A percentile compares a stretch with the other conserved stretches of the same genome.
Evolutionary conservation across 2,797 vertebrate genomes (phyloP).

Genomic region (Rhinophrynus dorsalis): DNA sequence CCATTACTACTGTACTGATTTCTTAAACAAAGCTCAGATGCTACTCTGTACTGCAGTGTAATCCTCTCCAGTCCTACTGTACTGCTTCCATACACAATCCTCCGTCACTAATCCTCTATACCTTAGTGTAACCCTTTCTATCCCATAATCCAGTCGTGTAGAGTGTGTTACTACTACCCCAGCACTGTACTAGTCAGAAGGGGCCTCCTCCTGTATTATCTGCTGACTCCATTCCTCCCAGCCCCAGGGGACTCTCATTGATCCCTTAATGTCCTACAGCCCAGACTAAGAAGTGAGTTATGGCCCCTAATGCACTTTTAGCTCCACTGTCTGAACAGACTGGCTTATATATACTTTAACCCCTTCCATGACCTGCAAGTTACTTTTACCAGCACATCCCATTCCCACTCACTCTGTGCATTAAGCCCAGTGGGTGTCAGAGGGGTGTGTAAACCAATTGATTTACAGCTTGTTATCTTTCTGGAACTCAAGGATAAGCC

Average conservation of each 20-base stretch:
- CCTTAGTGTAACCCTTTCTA: too few relatives aligned
- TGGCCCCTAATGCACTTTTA: slow-evolving; percentile 44
- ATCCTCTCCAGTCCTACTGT: neutral
- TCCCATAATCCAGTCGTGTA: too few relatives aligned
- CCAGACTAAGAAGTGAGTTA: slow-evolving; percentile 41
- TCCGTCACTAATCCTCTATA: neutral
- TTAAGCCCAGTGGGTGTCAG: too few relatives aligned
- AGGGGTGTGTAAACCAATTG: too few relatives aligned
- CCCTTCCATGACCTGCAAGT: neutral
- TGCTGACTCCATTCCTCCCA: slow-evolving; percentile 30
- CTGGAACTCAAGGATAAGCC: too few relatives aligned
- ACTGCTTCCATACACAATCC: neutral
- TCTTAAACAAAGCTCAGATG: too few relatives aligned
- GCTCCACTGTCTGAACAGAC: slow-evolving; percentile 25
- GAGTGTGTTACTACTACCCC: too few relatives aligned
- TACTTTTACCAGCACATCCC: too few relatives aligned
- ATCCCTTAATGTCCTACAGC: slow-evolving; percentile 48
- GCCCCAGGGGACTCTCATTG: slow-evolving; percentile 41
- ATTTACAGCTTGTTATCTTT: too few relatives aligned
- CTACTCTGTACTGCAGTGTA: too few relatives aligned
- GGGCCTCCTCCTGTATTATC: slow-evolving; percentile 43
- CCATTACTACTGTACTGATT: too few relatives aligned
- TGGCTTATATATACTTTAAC: slow-evolving; percentile 27
- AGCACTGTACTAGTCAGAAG: slow-evolving; percentile 8
- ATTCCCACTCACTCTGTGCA: too few relatives aligned